Evolutionary conservation across 2,888 invertebrate genomes (phyloP), one percentile per base, ranked within the genome.

Genomic region (Syritta pipiens): DNA sequence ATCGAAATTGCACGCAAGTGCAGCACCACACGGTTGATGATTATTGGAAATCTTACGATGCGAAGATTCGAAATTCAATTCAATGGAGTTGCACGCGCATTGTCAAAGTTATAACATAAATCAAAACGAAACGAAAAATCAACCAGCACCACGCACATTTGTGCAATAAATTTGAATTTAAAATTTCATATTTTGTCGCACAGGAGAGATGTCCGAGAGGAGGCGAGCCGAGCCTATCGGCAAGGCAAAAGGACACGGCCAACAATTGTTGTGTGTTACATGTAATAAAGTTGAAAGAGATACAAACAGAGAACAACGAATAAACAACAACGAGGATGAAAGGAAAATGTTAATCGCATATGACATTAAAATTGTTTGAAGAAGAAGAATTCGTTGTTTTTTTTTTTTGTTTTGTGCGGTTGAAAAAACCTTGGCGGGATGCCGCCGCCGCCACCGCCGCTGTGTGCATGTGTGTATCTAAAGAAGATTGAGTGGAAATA

Each of bases 111-210:
- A 57, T 74, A 79, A 79, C 32, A 74, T 79, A 79, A 79, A 79
- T 79, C 74, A 79, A 57, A 79, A 67, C 49, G n/a, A n/a, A n/a
- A n/a, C n/a, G n/a, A 53, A 55, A 46, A 46, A 44, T 26, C 55
- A 48, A 48, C 35, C 35, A n/a, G n/a, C n/a, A 60, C 57, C 6
- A 44, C 48, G 24, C 57, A 51, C 62, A 37, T 7, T 26, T 57
- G 74, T 63, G 57, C 74, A 74, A 79, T 79, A 79, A 79, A 79
- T 79, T 79, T 79, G 79, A 79, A 79, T 74, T 79, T 79, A 37
- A 74, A 68, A 79, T 79, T 79, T 79, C 74, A 79, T 74, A 79
- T 79, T 62, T 53, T 62, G n/a, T n/a, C n/a, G n/a, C n/a, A n/a
- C n/a, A n/a, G n/a, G n/a, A n/a, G n/a, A n/a, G 42, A 51, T 71